Conservation (phyloP, 1,140 invertebrate species). For the Gonatopus flavifemur region DNA sequence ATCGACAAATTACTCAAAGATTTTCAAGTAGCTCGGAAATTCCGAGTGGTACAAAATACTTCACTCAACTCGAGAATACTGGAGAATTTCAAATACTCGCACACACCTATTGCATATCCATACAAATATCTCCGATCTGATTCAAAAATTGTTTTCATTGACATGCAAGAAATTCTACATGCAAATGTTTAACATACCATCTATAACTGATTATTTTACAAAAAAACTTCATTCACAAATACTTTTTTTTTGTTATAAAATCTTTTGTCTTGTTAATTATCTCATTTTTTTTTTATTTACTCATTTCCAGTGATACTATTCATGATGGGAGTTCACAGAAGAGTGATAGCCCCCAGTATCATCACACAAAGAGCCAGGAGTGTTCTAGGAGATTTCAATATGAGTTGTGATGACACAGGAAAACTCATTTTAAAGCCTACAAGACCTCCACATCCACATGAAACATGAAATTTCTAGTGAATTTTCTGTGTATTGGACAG, state of each 20-base stretch:
- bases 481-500: too few relatives aligned
- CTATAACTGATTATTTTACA: neutral
- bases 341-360: conserved; percentile 94
- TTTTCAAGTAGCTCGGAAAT: too few relatives aligned
- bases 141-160: too few relatives aligned
- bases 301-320: conserved; percentile 79
- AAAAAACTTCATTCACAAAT: neutral
- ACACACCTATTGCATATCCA: neutral
- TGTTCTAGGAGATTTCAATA: conserved; percentile 93
- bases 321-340: conserved; percentile 88
- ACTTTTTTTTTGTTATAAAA: conserved; percentile 6
- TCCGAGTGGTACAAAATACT: too few relatives aligned
- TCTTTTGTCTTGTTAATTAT: too few relatives aligned
- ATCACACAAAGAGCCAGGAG: conserved; percentile 86
- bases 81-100: too few relatives aligned
- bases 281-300: too few relatives aligned
- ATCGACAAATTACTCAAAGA: too few relatives aligned
- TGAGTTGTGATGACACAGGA: conserved; percentile 96
- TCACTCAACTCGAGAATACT: too few relatives aligned
- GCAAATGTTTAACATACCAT: too few relatives aligned
- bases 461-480: too few relatives aligned
- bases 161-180: too few relatives aligned
- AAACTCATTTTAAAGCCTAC: conserved; percentile 84
- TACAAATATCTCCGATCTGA: conserved; percentile 11
- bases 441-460: conserved; percentile 51